Conservation (phyloP, 1,140 invertebrate genomes). For the Orius laevigatus region DNA sequence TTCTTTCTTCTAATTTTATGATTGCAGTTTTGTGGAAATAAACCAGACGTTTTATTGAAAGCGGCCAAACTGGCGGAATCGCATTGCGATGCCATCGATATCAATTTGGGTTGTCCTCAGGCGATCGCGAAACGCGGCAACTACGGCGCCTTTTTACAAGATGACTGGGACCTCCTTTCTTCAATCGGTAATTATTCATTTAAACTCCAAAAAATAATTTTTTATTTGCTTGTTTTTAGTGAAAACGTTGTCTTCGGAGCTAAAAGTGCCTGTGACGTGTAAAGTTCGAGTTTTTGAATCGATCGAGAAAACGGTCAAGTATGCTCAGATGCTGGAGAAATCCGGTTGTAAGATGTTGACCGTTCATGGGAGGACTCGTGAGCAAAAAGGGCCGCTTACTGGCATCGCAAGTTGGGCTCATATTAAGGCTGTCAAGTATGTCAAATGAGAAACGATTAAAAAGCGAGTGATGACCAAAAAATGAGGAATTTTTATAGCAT, state of each 20-base stretch:
- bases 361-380: constrained; percentile 88
- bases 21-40: constrained; percentile 91
- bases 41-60: constrained; percentile 69
- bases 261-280: constrained; percentile 80
- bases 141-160: constrained; percentile 85
- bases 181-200: constrained; percentile 50
- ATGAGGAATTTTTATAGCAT: too few species aligned
- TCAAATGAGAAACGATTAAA: neutral
- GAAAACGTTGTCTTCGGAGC: constrained; percentile 41
- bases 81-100: constrained; percentile 86
- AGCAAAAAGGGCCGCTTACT: constrained; percentile 89
- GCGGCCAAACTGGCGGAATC: constrained; percentile 74
- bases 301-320: constrained; percentile 72
- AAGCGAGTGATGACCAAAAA: too few species aligned
- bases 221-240: constrained; percentile 32
- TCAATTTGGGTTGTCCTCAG: constrained; percentile 97
- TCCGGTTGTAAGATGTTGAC: constrained; percentile 85
- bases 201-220: neutral
- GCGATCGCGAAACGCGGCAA: constrained; percentile 80
- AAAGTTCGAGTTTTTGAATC: constrained; percentile 88
- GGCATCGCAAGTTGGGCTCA: constrained; percentile 89
- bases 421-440: constrained; percentile 77
- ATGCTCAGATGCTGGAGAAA: constrained; percentile 87
- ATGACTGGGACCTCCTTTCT: constrained; percentile 76
- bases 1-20: constrained; percentile 14